Evolutionary conservation across 2,888 invertebrate genomes (phyloP), one percentile per base, ranked within the genome.

Genomic region (Uropetala carovei): DNA sequence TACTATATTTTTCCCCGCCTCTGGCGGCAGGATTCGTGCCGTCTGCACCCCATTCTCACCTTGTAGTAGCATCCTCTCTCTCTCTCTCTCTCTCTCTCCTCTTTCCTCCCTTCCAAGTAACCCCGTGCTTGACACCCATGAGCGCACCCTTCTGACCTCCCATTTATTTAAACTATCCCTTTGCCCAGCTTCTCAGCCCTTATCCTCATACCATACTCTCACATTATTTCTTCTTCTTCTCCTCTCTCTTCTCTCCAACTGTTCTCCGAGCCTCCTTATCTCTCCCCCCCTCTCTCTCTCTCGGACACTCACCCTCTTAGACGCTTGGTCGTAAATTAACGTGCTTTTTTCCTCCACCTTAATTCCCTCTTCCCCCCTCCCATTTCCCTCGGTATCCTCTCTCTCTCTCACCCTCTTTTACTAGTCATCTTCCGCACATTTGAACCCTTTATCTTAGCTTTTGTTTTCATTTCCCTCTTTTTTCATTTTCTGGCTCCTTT

Each of bases 21-120:
- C 43, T 43, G 75, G 75, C 22, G 75, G 75, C 75, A 22, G 75
- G 27, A 75, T 75, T 27, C 75, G 75, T 75, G 75, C 75, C 27
- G 75, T 10, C 75, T 75, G 22, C 68, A 18, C 7, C 68, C 7
- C 68, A 22, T n/a, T 68, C 75, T 75, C 75, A 75, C 75, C 75
- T 75, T 13, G 75, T 22, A 75, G 75, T 43, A 27, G 0, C 43
- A n/a, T 43, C 43, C 18, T 83, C 83, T 83, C 56, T 83, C 16
- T 43, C 58, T 27, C 27, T 64, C 60, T 22, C 60, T 43, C n/a
- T 60, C 64, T n/a, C 64, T 0, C 0, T 82, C 85, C 22, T 14
- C 30, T 16, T 30, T 9, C 60, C 3, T 60, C 60, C 30, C 27
- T 27, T 30, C 60, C 86, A 16, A 30, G 0, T 2, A 11, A 75